These are phyloP conservation scores for Catagonus wagneri DNA, from an alignment of 2,113 vertebrate species.

Conservation along the genomic window DNA sequence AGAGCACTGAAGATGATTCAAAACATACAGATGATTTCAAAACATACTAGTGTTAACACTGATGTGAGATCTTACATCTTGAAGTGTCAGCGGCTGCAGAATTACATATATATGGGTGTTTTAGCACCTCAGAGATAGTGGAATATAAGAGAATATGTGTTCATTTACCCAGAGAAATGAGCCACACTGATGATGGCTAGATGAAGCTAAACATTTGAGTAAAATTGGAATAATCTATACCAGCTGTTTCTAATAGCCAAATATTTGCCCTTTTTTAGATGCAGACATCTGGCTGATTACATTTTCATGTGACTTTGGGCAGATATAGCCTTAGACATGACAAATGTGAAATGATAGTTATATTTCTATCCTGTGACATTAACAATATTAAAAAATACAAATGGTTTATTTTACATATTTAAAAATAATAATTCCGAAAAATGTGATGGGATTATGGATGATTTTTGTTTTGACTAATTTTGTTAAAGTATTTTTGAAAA, in stretches of 20 bases:
- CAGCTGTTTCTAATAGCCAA: conserved; percentile 62
- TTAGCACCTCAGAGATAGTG: background rate
- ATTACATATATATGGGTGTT: background rate
- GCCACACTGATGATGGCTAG: background rate
- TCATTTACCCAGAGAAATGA: background rate
- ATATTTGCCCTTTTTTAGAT: conserved; percentile 14
- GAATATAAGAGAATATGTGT: background rate
- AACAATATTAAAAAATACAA: conserved; percentile 40
- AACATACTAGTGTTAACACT: background rate
- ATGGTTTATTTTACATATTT: conserved; percentile 57
- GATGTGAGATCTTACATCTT: background rate
- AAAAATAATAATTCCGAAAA: conserved; percentile 38
- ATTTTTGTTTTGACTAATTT: conserved; percentile 8
- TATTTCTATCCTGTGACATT: conserved; percentile 30
- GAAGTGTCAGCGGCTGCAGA: background rate
- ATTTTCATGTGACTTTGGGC: conserved; percentile 59
- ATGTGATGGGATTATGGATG: background rate
- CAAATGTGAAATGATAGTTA: conserved; percentile 53
- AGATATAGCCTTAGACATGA: conserved; percentile 41
- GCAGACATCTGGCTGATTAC: conserved; percentile 53
- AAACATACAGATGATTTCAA: background rate
- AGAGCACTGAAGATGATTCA: background rate
- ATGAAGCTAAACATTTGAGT: conserved; percentile 2
- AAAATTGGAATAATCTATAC: conserved; percentile 28
- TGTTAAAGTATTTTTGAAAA: background rate